A percentile compares a stretch with the other conserved stretches of the same genome.
phyloP scores from a whole-genome alignment of 37 sponge, comb jelly and placozoan genomes.

The Beroe forskalii region DNA sequence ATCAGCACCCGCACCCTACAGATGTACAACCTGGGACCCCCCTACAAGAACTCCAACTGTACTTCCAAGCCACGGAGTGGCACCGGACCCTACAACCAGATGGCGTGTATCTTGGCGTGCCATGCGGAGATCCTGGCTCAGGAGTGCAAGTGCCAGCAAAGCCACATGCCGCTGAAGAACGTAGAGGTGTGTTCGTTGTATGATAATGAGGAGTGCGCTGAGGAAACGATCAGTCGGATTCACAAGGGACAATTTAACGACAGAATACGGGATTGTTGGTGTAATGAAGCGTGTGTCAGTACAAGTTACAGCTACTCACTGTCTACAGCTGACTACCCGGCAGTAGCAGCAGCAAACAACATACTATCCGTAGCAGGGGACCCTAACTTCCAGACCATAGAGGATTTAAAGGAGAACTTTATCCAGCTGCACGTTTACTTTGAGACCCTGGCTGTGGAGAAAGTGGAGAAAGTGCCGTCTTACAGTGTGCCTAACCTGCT shows the following conservation, averaged over 20 bases:
- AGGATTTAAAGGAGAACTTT: slow-evolving; percentile 2
- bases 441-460: slow-evolving; percentile 43
- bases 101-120: background rate
- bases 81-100: background rate
- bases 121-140: background rate
- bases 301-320: slow-evolving; percentile 1
- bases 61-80: background rate
- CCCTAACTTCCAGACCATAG: background rate
- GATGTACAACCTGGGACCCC: background rate
- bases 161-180: slow-evolving; percentile 54
- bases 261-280: background rate
- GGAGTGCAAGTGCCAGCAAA: slow-evolving; percentile 30
- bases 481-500: slow-evolving; percentile 61
- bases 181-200: background rate
- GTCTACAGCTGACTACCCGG: background rate
- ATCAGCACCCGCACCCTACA: slow-evolving; percentile 45
- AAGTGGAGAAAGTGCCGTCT: slow-evolving; percentile 37
- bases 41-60: slow-evolving; percentile 22
- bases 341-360: background rate
- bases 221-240: background rate
- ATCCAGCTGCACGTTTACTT: slow-evolving; percentile 36
- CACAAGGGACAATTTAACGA: background rate
- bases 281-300: background rate
- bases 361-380: background rate
- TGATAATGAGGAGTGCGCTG: background rate